A percentile compares a stretch with the other conserved stretches of the same genome.
Evolutionary conservation across 2,888 invertebrate species (phyloP).

Genomic region (Amphimallon solstitiale): DNA sequence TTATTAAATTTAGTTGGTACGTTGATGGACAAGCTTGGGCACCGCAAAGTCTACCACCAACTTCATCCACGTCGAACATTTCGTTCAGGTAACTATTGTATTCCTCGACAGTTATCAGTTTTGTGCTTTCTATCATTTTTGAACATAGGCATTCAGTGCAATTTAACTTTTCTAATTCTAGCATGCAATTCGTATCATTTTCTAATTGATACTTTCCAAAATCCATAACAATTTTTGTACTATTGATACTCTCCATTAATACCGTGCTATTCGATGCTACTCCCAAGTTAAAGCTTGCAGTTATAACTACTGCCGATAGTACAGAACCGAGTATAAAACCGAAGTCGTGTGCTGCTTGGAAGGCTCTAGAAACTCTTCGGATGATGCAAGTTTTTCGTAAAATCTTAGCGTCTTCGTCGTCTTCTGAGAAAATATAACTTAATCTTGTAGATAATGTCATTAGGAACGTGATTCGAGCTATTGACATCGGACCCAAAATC

Average conservation of each 20-base stretch:
- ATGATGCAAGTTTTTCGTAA: conserved; percentile 59
- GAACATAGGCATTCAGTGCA: conserved; percentile 21
- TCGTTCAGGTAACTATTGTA: conserved; percentile 59
- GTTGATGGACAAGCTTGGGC: conserved; percentile 67
- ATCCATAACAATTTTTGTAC: not conserved
- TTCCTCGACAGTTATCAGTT: conserved; percentile 12
- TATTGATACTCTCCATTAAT: conserved; percentile 15
- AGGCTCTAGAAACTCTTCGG: conserved; percentile 66
- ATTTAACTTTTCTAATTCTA: conserved; percentile 10
- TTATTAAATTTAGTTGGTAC: conserved; percentile 37
- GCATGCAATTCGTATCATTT: conserved; percentile 8
- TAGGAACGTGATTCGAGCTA: conserved; percentile 59
- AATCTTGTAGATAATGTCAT: conserved; percentile 63
- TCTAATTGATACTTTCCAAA: conserved; percentile 4
- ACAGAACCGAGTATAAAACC: conserved; percentile 69
- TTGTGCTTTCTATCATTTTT: not conserved
- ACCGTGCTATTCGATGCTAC: not conserved
- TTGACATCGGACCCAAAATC: conserved; percentile 63
- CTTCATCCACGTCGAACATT: conserved; percentile 67
- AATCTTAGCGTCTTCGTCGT: conserved; percentile 60
- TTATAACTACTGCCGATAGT: conserved; percentile 62
- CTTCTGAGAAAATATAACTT: conserved; percentile 61
- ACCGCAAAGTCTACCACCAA: conserved; percentile 69
- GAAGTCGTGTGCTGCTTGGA: conserved; percentile 68
- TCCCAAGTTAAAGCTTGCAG: conserved; percentile 51